These are phyloP conservation scores for Elephantulus edwardii DNA, from an alignment of 2,113 vertebrate species.

Conservation along the genomic window DNA sequence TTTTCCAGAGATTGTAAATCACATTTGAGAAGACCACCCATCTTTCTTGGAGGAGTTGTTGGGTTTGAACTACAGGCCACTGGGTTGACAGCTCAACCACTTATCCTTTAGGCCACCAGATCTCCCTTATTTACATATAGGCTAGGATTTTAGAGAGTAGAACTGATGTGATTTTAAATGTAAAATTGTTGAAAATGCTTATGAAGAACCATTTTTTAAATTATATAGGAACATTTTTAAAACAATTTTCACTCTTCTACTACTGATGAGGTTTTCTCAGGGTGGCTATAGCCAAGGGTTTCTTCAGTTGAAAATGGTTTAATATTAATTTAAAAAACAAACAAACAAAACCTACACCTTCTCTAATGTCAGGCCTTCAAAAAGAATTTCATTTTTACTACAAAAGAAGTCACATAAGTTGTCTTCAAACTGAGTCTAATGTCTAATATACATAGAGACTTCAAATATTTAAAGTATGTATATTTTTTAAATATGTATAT, in stretches of 20 bases:
- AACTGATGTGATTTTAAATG: slow-evolving; percentile 5
- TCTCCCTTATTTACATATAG: too few relatives aligned
- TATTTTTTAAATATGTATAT: not conserved
- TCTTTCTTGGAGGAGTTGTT: too few relatives aligned
- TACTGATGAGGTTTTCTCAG: not conserved
- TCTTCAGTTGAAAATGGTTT: not conserved
- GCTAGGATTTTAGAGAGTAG: not conserved
- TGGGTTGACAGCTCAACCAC: too few relatives aligned
- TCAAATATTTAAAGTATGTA: not conserved
- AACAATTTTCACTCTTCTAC: not conserved
- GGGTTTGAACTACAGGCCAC: too few relatives aligned
- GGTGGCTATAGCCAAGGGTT: not conserved
- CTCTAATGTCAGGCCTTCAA: slow-evolving; percentile 1
- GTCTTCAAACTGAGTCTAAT: not conserved
- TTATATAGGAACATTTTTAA: not conserved
- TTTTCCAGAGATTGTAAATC: too few relatives aligned
- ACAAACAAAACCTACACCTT: not conserved
- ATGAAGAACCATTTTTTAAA: slow-evolving; percentile 23
- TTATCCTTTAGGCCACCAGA: too few relatives aligned
- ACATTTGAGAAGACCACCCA: too few relatives aligned
- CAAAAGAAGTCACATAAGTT: not conserved
- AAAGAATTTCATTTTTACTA: not conserved
- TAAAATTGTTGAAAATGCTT: not conserved
- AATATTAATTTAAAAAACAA: not conserved
- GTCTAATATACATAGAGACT: not conserved